Evolutionary conservation across 37 sponge, comb jelly and placozoan genomes (phyloP).

Genomic region (Ianthella basta): DNA sequence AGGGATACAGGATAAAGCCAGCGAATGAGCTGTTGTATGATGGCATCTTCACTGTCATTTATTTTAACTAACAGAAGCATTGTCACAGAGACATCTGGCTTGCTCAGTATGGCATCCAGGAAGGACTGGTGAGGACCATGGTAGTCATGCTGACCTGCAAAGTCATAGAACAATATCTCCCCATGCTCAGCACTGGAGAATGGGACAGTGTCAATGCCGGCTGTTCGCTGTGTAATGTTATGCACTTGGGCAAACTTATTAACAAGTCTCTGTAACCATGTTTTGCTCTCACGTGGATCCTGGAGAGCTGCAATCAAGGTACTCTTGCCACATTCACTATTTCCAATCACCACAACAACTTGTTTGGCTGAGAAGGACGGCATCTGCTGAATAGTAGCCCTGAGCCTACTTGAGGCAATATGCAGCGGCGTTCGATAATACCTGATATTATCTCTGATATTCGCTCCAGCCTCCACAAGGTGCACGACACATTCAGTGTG

Average conservation of each 20-base stretch:
- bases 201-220: slow-evolving; percentile 12
- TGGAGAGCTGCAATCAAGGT: neutral
- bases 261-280: neutral
- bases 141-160: slow-evolving; percentile 40
- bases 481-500: neutral
- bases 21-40: too few relatives aligned
- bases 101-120: neutral
- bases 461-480: neutral
- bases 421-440: neutral
- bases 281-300: neutral
- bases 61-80: neutral
- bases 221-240: slow-evolving; percentile 5
- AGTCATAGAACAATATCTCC: slow-evolving; percentile 23
- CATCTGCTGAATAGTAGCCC: neutral
- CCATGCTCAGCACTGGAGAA: slow-evolving; percentile 20
- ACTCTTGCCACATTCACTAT: too few relatives aligned
- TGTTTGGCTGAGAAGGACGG: neutral
- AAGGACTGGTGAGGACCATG: slow-evolving; percentile 22
- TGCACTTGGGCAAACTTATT: too few relatives aligned
- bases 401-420: neutral
- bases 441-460: neutral
- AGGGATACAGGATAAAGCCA: too few relatives aligned
- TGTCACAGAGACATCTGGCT: neutral
- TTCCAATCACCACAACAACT: neutral
- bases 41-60: too few relatives aligned